These are phyloP conservation scores for Parapsyche elsis DNA, from an alignment of 1,140 invertebrate species.

Conservation along the genomic window DNA sequence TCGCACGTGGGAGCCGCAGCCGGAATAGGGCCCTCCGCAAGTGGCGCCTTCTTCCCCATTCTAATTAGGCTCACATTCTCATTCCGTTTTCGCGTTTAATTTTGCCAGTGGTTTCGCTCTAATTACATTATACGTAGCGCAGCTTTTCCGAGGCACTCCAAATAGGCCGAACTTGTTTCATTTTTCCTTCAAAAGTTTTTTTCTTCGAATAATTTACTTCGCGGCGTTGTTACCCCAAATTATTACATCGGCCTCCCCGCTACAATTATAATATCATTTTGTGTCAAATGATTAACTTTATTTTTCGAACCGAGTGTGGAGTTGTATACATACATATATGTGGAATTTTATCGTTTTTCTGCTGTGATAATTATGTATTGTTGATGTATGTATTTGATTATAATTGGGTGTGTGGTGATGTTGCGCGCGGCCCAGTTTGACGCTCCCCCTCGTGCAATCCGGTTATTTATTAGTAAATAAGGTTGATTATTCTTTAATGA, in stretches of 20 bases:
- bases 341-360: not conserved
- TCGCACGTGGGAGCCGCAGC: conserved; percentile 43
- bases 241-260: not conserved
- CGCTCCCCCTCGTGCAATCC: conserved; percentile 61
- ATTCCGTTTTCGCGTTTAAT: conserved; percentile 69
- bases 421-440: not conserved
- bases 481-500: conserved; percentile 71
- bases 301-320: no score
- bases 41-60: conserved; percentile 57
- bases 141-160: conserved; percentile 63
- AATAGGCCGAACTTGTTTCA: conserved; percentile 24
- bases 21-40: conserved; percentile 59
- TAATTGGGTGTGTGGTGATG: not conserved
- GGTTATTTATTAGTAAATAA: conserved; percentile 70
- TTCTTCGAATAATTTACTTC: not conserved
- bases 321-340: not conserved
- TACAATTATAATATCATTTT: not conserved
- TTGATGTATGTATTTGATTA: not conserved
- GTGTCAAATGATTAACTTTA: no score
- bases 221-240: not conserved
- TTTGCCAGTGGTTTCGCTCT: conserved; percentile 67
- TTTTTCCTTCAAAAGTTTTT: conserved; percentile 1
- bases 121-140: conserved; percentile 65
- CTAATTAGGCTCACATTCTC: conserved; percentile 69
- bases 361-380: not conserved